Conservation (phyloP, 1,140 invertebrate species). For the Monomorium pharaonis region DNA sequence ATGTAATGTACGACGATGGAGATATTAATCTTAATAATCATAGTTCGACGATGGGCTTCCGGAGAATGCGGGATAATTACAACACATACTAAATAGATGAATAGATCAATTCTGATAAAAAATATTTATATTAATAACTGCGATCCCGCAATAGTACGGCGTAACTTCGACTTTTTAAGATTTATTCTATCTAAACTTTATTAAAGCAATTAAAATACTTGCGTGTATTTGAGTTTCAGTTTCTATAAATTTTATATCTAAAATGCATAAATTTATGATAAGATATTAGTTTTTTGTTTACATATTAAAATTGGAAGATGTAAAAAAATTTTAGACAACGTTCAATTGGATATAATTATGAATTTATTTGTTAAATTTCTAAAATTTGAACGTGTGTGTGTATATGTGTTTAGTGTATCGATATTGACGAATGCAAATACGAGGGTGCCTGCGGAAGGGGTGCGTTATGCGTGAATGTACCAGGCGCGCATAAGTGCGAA, state of each 20-base stretch:
- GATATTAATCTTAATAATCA: conserved; percentile 38
- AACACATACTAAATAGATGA: background rate
- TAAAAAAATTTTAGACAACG: background rate
- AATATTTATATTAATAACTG: background rate
- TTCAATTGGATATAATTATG: background rate
- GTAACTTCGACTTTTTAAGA: no score
- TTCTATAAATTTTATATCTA: background rate
- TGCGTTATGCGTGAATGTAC: conserved; percentile 92
- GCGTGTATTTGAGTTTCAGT: background rate
- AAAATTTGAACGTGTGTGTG: conserved; percentile 85
- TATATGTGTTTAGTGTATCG: conserved; percentile 89
- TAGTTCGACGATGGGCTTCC: background rate
- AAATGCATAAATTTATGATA: background rate
- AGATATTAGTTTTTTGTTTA: no score
- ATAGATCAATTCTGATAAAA: background rate
- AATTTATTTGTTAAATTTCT: conserved; percentile 5
- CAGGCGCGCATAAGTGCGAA: conserved; percentile 92
- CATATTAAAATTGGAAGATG: background rate
- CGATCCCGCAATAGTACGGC: background rate
- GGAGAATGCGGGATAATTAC: background rate
- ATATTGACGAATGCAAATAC: conserved; percentile 93
- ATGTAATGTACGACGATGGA: background rate
- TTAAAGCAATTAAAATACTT: background rate
- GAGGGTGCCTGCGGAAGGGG: conserved; percentile 90
- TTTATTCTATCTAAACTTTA: background rate